Base-by-base conservation (phyloP, 2,113 vertebrate species). In the Ptyas mucosa region DNA sequence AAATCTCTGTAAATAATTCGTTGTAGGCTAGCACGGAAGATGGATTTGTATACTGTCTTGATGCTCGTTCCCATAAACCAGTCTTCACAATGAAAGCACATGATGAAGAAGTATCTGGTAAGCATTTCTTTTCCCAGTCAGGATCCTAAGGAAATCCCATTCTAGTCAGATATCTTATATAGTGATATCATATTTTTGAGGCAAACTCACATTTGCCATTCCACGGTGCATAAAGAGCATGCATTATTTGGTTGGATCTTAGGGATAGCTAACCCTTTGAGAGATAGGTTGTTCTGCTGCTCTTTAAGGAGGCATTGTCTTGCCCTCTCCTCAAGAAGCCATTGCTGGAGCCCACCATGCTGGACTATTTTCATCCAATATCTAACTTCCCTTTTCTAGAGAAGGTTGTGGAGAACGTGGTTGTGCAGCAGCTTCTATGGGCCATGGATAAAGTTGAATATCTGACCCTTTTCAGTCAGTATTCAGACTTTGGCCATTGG, bases 11-110 rank as follows among this genome's bases (percentile, higher is more conserved):
- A 24, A 91, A 87, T 93, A 85, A n/a, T 95, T 54, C 94, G 87
- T 91, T 91, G 15, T 94, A 99, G 99, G 98, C 98, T 55, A 99
- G 99, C 97, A 99, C 99, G 57, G 99, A 99, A 5, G 99, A 99
- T 1, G 99, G 99, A 53, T 99, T 99, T 96, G 98, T 99, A 46
- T 99, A 99, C 97, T 99, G 98, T 89, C 96, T 99, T 95, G 99
- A 99, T 89, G 99, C 99, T 26, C 99, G 99, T 1, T 98, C 99
- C 3, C 98, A 99, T 95, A 99, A 99, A 95, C 98, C 99, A 0
- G 93, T 99, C 64, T 99, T 99, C 90, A 99, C 99, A 0, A 97
- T 99, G 64, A 98, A 98, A 92, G 99, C 99, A 55, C 99, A 99
- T 0, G 98, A 99, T 15, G 98, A 97, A 93, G 99, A 99, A 95